phyloP scores from a whole-genome alignment of 2,113 vertebrate genomes.

The Hydropotes inermis region DNA sequence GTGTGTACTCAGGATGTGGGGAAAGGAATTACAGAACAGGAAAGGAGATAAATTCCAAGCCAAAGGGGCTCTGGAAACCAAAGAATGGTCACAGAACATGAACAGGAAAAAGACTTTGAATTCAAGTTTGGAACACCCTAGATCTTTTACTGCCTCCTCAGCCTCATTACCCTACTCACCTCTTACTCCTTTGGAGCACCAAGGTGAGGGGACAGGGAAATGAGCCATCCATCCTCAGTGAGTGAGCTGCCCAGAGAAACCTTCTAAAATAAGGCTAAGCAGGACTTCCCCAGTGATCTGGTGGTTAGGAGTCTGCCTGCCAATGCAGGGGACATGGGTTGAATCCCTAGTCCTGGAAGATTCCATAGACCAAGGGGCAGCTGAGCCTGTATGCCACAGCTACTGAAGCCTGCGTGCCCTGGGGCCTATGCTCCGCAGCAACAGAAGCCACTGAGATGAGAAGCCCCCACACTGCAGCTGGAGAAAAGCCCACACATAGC shows the following conservation, averaged over 20 bases:
- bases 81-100: not conserved
- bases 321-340: not conserved
- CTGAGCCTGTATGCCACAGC: not conserved
- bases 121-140: not conserved
- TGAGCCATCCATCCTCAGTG: no score
- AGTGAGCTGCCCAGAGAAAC: not conserved
- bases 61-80: not conserved
- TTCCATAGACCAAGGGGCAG: not conserved
- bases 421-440: rapidly evolving
- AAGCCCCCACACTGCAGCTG: not conserved
- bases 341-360: not conserved
- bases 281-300: not conserved
- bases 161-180: not conserved
- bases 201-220: not conserved
- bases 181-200: not conserved
- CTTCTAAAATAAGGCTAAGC: not conserved
- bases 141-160: not conserved
- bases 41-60: not conserved
- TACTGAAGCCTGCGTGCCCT: not conserved
- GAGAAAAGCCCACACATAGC: not conserved
- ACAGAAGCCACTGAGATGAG: not conserved
- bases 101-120: not conserved
- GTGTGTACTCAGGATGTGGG: rapidly evolving
- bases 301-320: not conserved
- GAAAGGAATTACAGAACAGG: not conserved